Conservation (phyloP, 2,113 vertebrate genomes). For the Ophthalmolycus amberensis region DNA sequence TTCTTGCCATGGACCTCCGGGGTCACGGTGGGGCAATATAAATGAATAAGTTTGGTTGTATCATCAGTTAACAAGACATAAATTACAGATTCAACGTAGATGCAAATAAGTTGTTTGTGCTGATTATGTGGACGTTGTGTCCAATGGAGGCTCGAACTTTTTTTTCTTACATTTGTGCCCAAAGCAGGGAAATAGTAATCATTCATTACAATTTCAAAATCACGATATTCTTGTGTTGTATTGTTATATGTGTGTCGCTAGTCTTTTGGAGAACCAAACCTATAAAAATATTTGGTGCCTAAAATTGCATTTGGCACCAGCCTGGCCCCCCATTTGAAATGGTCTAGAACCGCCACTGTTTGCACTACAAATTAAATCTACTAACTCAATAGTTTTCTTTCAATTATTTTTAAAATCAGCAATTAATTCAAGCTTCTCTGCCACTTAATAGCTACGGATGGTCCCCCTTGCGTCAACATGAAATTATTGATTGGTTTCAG, state of each 20-base stretch:
- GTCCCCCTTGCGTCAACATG: not conserved
- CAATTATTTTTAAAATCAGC: not conserved
- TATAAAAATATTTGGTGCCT: not conserved
- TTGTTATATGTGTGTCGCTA: too few species aligned
- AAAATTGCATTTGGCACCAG: too few species aligned
- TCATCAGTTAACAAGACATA: too few species aligned
- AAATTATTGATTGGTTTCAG: not conserved
- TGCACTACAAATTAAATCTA: not conserved
- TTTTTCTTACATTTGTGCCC: not conserved
- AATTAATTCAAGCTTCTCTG: not conserved
- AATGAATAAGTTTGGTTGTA: not conserved
- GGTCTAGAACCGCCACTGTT: not conserved
- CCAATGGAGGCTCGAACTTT: not conserved
- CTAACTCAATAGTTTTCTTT: too few species aligned
- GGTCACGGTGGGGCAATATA: slow-evolving; percentile 75
- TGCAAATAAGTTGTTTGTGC: not conserved
- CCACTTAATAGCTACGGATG: not conserved
- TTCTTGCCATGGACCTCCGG: slow-evolving; percentile 80
- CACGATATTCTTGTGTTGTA: too few species aligned
- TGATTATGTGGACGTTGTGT: not conserved
- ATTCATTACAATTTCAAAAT: too few species aligned
- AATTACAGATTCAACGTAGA: too few species aligned
- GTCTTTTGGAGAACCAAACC: too few species aligned
- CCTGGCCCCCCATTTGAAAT: not conserved
- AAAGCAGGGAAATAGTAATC: not conserved